Percentiles rank a stretch among this genome's conserved stretches.
Evolutionary conservation across 1,140 invertebrate species (phyloP).

Genomic region (Microplitis mediator): DNA sequence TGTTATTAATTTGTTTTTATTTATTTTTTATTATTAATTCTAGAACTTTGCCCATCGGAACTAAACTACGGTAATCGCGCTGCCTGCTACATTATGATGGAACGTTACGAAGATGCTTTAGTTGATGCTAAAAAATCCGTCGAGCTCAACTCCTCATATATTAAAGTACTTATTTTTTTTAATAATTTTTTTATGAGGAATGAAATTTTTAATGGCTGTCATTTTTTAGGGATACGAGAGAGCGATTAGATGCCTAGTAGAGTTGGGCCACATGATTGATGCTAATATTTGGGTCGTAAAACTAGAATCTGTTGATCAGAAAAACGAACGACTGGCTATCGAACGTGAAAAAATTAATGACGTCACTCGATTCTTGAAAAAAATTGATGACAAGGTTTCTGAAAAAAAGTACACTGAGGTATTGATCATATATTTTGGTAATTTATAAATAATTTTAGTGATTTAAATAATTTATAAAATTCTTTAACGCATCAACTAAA

Average conservation of each 20-base stretch:
- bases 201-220: neutral
- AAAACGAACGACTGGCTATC: neutral
- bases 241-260: neutral
- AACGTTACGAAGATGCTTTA: neutral
- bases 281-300: neutral
- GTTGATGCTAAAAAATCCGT: neutral
- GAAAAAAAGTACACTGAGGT: neutral
- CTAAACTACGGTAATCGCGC: neutral
- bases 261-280: neutral
- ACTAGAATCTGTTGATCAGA: neutral
- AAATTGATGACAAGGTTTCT: neutral
- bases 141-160: neutral
- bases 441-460: neutral
- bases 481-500: too few relatives aligned
- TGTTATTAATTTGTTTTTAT: neutral
- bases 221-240: neutral
- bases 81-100: slow-evolving; percentile 15
- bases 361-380: neutral
- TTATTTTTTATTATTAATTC: neutral
- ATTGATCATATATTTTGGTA: neutral
- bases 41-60: slow-evolving; percentile 9
- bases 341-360: neutral
- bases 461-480: too few relatives aligned
- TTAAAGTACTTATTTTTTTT: neutral
- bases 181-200: neutral